Evolutionary conservation across 2,888 invertebrate species (phyloP), one percentile per base, ranked within the genome.

Genomic region (Lissocephala sabroskyi): DNA sequence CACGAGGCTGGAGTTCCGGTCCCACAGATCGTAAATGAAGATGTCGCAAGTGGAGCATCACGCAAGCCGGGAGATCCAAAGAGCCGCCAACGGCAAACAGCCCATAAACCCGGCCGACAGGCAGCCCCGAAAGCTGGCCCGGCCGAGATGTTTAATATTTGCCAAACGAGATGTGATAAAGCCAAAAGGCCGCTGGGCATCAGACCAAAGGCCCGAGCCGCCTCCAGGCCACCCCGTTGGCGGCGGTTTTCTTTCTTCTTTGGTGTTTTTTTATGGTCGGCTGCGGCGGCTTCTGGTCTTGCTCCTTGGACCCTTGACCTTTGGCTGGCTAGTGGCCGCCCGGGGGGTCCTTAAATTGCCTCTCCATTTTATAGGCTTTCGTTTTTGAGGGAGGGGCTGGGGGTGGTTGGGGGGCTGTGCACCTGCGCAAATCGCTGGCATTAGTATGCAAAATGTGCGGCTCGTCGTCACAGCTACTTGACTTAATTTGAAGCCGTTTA

Each of bases 401-500:
- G n/a, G n/a, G n/a, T n/a, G n/a, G n/a, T n/a, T n/a, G n/a, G n/a
- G n/a, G n/a, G n/a, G n/a, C n/a, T n/a, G n/a, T n/a, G n/a, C n/a
- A n/a, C n/a, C n/a, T n/a, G n/a, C n/a, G n/a, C n/a, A 59, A 66
- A 73, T 56, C 53, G 41, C 63, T 35, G 58, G 49, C 63, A 66
- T 70, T 77, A 52, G 70, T 77, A 70, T 77, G 68, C 70, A 77
- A 70, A 70, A 78, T 62, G 63, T 66, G 74, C 46, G 35, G 44
- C 23, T 39, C 40, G 55, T 64, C 54, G 55, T 64, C 54, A 55
- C 54, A 59, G 65, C 65, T 67, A 62, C 65, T 73, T 77, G 75
- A 75, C 75, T 70, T 75, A 63, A 75, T 77, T 70, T 58, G 52
- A 60, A 66, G 75, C 67, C 71, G 71, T 77, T 75, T 63, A 73